Conservation (phyloP, 2,888 invertebrate species). For the Miltochrista miniata region DNA sequence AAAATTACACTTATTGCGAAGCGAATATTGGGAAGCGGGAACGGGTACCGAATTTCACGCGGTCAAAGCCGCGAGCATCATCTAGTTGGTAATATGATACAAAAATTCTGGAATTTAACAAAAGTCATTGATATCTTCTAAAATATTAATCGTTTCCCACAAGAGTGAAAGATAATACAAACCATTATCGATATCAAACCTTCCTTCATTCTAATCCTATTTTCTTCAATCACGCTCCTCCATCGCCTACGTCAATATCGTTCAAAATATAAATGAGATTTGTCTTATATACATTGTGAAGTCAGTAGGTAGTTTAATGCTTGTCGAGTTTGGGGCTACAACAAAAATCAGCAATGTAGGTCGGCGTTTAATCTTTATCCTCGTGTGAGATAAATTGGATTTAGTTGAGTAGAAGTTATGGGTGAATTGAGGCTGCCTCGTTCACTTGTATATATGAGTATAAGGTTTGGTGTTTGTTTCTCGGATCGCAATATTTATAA, state of each 20-base stretch:
- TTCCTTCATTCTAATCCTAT: slow-evolving; percentile 7
- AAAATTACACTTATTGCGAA: too few species aligned
- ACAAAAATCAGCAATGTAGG: slow-evolving; percentile 24
- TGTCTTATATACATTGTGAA: slow-evolving; percentile 23
- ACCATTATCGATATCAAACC: not conserved
- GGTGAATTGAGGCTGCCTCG: slow-evolving; percentile 14
- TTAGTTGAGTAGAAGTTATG: slow-evolving; percentile 8
- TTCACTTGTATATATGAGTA: too few species aligned
- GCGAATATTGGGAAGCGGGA: too few species aligned
- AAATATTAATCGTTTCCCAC: too few species aligned
- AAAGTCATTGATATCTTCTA: too few species aligned
- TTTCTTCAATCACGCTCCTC: slow-evolving; percentile 10
- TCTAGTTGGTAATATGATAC: too few species aligned
- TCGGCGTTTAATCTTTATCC: slow-evolving; percentile 23
- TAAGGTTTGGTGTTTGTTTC: not conserved
- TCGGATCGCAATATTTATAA: too few species aligned
- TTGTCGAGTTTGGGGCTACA: slow-evolving; percentile 5
- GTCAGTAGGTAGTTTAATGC: slow-evolving; percentile 11
- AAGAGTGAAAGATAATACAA: not conserved
- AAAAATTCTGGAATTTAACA: too few species aligned
- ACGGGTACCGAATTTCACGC: too few species aligned
- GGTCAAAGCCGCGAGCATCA: too few species aligned
- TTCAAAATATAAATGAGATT: too few species aligned
- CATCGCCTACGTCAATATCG: slow-evolving; percentile 2
- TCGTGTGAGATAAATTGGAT: slow-evolving; percentile 20